Conservation (phyloP, 35 echinoderm and acorn worm genomes). For the Lytechinus pictus region DNA sequence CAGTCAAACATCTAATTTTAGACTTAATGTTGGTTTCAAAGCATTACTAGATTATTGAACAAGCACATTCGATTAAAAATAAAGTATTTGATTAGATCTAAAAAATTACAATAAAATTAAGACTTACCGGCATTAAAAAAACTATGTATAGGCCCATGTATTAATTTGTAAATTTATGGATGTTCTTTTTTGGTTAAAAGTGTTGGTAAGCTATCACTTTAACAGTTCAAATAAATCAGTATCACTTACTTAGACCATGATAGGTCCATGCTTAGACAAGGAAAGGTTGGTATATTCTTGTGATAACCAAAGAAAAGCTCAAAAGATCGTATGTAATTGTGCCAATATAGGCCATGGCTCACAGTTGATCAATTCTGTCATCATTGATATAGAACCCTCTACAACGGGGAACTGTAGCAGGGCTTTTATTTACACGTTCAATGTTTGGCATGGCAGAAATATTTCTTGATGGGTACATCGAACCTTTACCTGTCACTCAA, state of each 20-base stretch:
- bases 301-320: not conserved
- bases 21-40: not conserved
- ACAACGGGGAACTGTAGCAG: not conserved
- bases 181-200: too few species aligned
- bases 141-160: too few species aligned
- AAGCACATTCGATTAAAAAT: too few species aligned
- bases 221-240: too few species aligned
- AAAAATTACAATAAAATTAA: too few species aligned
- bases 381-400: not conserved
- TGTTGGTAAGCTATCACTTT: too few species aligned
- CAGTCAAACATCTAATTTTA: not conserved
- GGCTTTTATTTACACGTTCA: constrained; percentile 3
- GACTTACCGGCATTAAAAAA: too few species aligned
- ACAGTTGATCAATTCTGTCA: not conserved
- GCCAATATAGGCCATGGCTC: not conserved
- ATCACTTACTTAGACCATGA: not conserved
- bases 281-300: not conserved
- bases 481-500: not conserved
- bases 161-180: too few species aligned
- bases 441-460: constrained; percentile 17
- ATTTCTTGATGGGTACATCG: constrained; percentile 11
- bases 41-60: not conserved
- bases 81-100: too few species aligned
- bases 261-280: too few species aligned
- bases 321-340: not conserved